phyloP scores from a whole-genome alignment of 2,888 invertebrate species.

The Agriotes lineatus region DNA sequence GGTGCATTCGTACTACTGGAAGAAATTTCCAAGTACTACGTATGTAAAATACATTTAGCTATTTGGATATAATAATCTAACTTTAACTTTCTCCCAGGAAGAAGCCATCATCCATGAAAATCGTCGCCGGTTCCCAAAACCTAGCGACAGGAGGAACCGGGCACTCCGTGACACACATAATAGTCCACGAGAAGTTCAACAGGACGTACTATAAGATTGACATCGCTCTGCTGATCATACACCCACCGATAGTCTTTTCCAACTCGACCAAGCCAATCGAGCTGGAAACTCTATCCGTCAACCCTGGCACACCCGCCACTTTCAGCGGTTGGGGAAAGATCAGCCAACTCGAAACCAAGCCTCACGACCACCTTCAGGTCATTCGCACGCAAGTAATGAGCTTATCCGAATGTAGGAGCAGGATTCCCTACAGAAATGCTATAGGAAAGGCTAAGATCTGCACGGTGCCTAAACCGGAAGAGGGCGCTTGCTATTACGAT shows the following conservation, averaged over 20 bases:
- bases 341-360: constrained; percentile 69
- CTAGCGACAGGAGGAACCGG: background rate
- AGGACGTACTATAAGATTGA: constrained; percentile 52
- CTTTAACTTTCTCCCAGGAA: background rate
- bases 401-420: constrained; percentile 64
- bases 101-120: background rate
- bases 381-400: constrained; percentile 68
- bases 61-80: background rate
- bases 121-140: background rate
- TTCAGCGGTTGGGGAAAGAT: constrained; percentile 54
- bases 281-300: constrained; percentile 61
- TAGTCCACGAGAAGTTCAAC: background rate
- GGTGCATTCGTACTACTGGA: no score
- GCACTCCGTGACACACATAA: background rate
- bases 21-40: no score
- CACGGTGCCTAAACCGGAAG: constrained; percentile 71
- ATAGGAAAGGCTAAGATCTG: constrained; percentile 70
- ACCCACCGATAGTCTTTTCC: constrained; percentile 60
- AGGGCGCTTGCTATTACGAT: constrained; percentile 72
- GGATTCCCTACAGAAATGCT: constrained; percentile 59
- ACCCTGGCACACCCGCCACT: constrained; percentile 60
- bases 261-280: constrained; percentile 63
- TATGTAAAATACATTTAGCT: no score
- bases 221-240: constrained; percentile 66
- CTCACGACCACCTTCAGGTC: constrained; percentile 68